phyloP scores from a whole-genome alignment of 1,140 invertebrate species.

The Zaprionus nigranus region DNA sequence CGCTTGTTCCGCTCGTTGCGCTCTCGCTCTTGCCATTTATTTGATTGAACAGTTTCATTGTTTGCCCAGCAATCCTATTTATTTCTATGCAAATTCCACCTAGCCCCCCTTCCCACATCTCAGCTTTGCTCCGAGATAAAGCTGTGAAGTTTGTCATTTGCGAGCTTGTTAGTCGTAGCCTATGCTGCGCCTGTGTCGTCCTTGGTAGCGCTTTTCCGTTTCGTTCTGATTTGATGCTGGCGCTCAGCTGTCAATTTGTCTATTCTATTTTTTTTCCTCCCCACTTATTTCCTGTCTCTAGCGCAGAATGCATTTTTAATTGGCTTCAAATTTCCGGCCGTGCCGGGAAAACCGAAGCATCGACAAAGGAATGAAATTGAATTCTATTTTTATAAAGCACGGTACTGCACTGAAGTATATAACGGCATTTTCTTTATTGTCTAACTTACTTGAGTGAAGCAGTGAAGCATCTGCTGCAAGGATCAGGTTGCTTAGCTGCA shows the following conservation, averaged over 20 bases:
- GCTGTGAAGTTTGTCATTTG: slow-evolving; percentile 9
- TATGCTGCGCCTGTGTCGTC: slow-evolving; percentile 10
- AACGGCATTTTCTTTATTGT: not conserved
- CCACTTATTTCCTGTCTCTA: slow-evolving; percentile 68
- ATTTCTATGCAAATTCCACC: slow-evolving; percentile 50
- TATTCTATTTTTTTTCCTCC: slow-evolving; percentile 40
- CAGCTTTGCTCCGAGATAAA: slow-evolving; percentile 8
- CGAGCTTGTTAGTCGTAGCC: slow-evolving; percentile 16
- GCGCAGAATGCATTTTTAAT: slow-evolving; percentile 75
- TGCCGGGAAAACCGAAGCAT: slow-evolving; percentile 43
- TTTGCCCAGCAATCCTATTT: slow-evolving; percentile 59
- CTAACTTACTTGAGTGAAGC: not conserved
- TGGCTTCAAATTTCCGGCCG: slow-evolving; percentile 73
- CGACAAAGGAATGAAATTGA: slow-evolving; percentile 47
- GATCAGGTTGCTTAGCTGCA: not conserved
- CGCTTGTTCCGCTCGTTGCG: slow-evolving; percentile 8
- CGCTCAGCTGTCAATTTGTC: slow-evolving; percentile 67
- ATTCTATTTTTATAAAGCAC: slow-evolving; percentile 58
- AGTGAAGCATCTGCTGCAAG: not conserved
- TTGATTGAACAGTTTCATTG: slow-evolving; percentile 60
- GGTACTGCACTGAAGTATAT: slow-evolving; percentile 10
- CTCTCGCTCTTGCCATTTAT: slow-evolving; percentile 44
- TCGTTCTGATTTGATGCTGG: slow-evolving; percentile 29
- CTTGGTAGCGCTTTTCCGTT: slow-evolving; percentile 1
- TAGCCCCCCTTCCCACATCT: not conserved